A percentile compares a stretch with the other conserved stretches of the same genome.
These are phyloP conservation scores for Drosophila ficusphila DNA, from an alignment of 1,140 invertebrate genomes.

Conservation along the genomic window DNA sequence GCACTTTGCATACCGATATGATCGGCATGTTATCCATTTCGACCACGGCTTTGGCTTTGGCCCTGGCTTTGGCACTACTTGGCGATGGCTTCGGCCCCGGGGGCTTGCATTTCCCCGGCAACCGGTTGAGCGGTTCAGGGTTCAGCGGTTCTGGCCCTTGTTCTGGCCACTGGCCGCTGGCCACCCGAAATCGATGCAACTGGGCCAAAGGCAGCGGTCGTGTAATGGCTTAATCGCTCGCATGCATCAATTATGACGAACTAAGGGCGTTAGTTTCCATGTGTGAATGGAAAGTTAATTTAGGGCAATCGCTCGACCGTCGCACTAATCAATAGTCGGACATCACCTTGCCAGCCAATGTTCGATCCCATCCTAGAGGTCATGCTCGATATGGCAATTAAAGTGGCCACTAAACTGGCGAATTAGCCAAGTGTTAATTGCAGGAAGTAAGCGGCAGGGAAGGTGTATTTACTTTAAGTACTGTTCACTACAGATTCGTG, in stretches of 20 bases:
- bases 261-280: neutral
- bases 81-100: neutral
- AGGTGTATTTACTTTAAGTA: neutral
- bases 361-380: neutral
- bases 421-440: constrained; percentile 15
- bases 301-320: constrained; percentile 9
- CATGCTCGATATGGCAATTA: constrained; percentile 3
- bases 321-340: constrained; percentile 2
- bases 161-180: constrained; percentile 27
- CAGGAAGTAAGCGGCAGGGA: constrained; percentile 5
- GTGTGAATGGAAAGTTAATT: constrained; percentile 8
- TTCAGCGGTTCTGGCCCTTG: neutral
- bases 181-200: constrained; percentile 8
- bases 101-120: constrained; percentile 7
- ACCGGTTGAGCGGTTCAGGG: constrained; percentile 2
- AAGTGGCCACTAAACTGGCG: neutral
- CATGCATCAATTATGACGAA: constrained; percentile 32
- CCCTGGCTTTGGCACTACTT: neutral
- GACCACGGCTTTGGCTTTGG: constrained; percentile 24
- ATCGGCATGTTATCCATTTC: constrained; percentile 58
- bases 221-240: constrained; percentile 41
- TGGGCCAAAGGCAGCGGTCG: constrained; percentile 26
- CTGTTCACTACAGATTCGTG: neutral
- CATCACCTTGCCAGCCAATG: constrained; percentile 4
- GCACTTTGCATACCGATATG: constrained; percentile 63